phyloP scores from a whole-genome alignment of 2,888 invertebrate genomes.

The Hydrotaea diabolus region DNA sequence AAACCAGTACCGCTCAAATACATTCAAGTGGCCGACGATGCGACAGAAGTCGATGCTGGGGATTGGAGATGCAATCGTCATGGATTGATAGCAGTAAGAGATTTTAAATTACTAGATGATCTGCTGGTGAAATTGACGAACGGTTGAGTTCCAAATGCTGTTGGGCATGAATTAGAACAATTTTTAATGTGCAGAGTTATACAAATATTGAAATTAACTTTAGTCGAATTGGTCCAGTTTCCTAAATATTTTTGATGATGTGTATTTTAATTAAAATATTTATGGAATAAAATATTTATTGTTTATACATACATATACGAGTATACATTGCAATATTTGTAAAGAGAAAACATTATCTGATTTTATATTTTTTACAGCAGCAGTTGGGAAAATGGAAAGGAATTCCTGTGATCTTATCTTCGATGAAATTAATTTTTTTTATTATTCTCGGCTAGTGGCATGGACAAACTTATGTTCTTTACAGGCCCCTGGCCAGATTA shows the following conservation, averaged over 20 bases:
- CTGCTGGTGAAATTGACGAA: slow-evolving; percentile 68
- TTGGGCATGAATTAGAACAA: not conserved
- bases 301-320: not conserved
- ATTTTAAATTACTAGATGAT: slow-evolving; percentile 75
- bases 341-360: too few relatives aligned
- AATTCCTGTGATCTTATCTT: too few relatives aligned
- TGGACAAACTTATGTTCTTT: too few relatives aligned
- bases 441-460: too few relatives aligned
- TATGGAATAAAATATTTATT: not conserved
- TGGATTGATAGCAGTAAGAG: slow-evolving; percentile 83
- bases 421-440: too few relatives aligned
- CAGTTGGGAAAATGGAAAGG: too few relatives aligned
- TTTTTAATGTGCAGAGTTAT: slow-evolving; percentile 10
- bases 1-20: slow-evolving; percentile 77
- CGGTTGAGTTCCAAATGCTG: slow-evolving; percentile 16
- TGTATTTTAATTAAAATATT: slow-evolving; percentile 24
- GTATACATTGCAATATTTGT: too few relatives aligned
- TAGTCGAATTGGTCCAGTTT: slow-evolving; percentile 27
- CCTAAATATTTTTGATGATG: slow-evolving; percentile 44
- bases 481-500: too few relatives aligned
- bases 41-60: slow-evolving; percentile 54
- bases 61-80: slow-evolving; percentile 77
- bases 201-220: slow-evolving; percentile 7
- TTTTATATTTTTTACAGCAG: too few relatives aligned
- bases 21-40: slow-evolving; percentile 35